Evolutionary conservation across 1,140 invertebrate species (phyloP), one percentile per base, ranked within the genome.

Genomic region (Drosophila sucinea): DNA sequence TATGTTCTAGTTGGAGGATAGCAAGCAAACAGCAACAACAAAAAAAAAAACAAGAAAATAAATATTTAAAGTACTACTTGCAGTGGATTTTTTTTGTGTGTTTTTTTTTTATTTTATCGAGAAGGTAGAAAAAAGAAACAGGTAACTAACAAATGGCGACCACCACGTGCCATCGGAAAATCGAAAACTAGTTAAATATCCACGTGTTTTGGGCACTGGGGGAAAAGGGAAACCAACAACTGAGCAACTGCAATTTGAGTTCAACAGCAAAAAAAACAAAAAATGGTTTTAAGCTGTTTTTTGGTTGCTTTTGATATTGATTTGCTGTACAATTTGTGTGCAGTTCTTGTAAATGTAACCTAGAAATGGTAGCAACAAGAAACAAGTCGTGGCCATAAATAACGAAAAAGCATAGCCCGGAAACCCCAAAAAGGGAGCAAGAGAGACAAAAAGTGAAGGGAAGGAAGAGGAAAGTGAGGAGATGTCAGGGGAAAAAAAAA

Each of bases 321-420:
- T 89, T 81, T 81, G 85, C 67, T 80, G 62, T 80, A 78, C 83
- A 77, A 87, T 84, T 87, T 89, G 84, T 87, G 83, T 77, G 84
- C 68, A 87, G 64, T 79, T 80, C 55, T 67, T 61, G 68, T 63
- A 70, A 69, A 65, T 87, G 76, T 87, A 87, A 82, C 83, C 83
- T 60, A 86, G 83, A 86, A 79, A 85, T 84, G 69, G 83, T 54
- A 73, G 40, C 72, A 74, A 74, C 69, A 74, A 65, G 64, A 62
- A 62, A 60, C 32, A 44, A 71, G 74, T 71, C 82, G 73, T 71
- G 68, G 56, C 70, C 83, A 87, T 86, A 86, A 86, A 86, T 86
- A 86, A 86, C 76, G 70, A 76, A 81, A 86, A 80, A 60, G 3
- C 23, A 40, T 35, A 35, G 56, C 56, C 55, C 55, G 55, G 55